Percentiles rank a stretch among this genome's conserved stretches.
Evolutionary conservation across 2,888 invertebrate species (phyloP).

Genomic region (Corythucha ciliata): DNA sequence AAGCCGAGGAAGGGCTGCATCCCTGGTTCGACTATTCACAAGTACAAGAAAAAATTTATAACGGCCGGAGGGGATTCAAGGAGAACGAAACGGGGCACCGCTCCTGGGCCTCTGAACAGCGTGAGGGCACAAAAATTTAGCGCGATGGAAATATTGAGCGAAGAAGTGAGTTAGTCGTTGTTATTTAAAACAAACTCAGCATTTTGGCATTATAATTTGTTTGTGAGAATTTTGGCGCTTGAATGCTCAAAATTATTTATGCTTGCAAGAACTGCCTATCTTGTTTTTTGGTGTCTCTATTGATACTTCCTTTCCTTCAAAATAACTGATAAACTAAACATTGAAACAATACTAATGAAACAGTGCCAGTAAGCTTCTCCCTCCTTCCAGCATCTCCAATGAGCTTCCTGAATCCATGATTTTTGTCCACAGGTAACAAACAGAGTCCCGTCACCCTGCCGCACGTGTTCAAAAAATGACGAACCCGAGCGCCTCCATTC

Average conservation of each 20-base stretch:
- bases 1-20: conserved; percentile 12
- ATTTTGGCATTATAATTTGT: too few relatives aligned
- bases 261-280: too few relatives aligned
- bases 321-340: too few relatives aligned
- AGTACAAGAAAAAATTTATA: conserved; percentile 14
- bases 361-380: too few relatives aligned
- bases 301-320: too few relatives aligned
- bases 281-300: too few relatives aligned
- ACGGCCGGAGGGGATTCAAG: conserved; percentile 4
- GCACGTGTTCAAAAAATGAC: conserved; percentile 56
- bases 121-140: conserved; percentile 9
- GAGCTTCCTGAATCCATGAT: too few relatives aligned
- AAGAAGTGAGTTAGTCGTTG: conserved; percentile 10
- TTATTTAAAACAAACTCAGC: too few relatives aligned
- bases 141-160: conserved; percentile 19
- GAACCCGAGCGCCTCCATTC: conserved; percentile 57
- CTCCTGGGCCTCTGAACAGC: conserved; percentile 12
- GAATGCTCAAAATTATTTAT: too few relatives aligned
- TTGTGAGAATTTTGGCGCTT: too few relatives aligned
- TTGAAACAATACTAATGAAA: too few relatives aligned
- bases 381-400: too few relatives aligned
- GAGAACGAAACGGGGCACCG: conserved; percentile 9
- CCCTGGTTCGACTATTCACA: not conserved
- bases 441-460: conserved; percentile 49
- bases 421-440: conserved; percentile 22